Evolutionary conservation across 2,113 vertebrate genomes (phyloP), one percentile per base, ranked within the genome.

Genomic region (Hippocampus abdominalis): DNA sequence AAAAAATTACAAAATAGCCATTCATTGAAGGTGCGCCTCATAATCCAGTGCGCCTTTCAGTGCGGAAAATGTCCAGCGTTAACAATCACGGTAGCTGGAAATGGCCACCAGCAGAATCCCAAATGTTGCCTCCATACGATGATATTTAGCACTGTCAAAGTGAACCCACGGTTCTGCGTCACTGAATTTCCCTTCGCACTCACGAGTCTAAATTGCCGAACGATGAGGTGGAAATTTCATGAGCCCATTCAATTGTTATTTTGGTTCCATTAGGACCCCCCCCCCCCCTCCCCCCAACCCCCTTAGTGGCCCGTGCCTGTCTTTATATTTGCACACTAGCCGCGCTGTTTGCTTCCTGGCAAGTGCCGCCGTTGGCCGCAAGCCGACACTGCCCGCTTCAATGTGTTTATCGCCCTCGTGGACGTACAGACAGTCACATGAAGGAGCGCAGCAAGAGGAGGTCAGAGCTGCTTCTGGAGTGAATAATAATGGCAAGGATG

Each of bases 391-490:
- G 67, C 64, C 51, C 27, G 71, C 44, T 61, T 67, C 78, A 78
- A 84, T 81, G 70, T 74, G 73, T 83, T 78, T 82, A 67, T 66
- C 62, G 74, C 65, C 49, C 25, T 71, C 9, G 8, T 36, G 48
- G 44, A 23, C 64, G 48, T 18, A 65, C 42, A 64, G 8, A 32
- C 44, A 46, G 8, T 3, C 32, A 36, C 60, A 54, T 10, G 3
- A 64, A 64, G 27, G 27, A 18, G 53, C 15, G 29, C 25, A 4
- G 57, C 25, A 29, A 7, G 57, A 29, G 15, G 27, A 20, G 57
- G 16, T 36, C 27, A 60, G 57, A 13, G 15, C 23, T 32, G 27
- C 23, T 60, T 60, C 15, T 60, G 0, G 7, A 32, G 27, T 60
- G 18, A 2, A 18, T 32, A 60, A 32, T 32, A 20, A 32, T 29